Evolutionary conservation across 2,888 invertebrate genomes (phyloP), one percentile per base, ranked within the genome.

Genomic region (Drosophila pullipes): DNA sequence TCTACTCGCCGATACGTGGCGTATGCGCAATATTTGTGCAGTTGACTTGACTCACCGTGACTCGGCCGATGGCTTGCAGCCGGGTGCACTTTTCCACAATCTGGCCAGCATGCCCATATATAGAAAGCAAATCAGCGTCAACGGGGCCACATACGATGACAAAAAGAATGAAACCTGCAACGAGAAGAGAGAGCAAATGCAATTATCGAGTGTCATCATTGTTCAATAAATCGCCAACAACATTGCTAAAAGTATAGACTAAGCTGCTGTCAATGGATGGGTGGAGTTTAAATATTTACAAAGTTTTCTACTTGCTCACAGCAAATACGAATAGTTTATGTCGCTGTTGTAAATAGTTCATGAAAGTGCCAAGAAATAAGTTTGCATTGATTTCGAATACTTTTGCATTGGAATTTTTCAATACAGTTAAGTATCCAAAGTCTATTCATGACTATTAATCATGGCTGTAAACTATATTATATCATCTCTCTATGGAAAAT

Each of bases 31-130:
- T 76, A 74, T 76, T 63, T 67, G 30, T 68, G 33, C 22, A 9
- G 44, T 37, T 65, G 10, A 53, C 65, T 52, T 35, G 33, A 90
- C 90, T 91, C 85, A 94, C 93, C 93, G 93, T 81, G 94, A 93
- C 92, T 98, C 97, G 5, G 96, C 97, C 33, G 97, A 97, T 73
- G 96, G 95, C 85, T 96, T 95, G 35, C 97, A 96, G n/a, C 97
- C 97, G 0, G 97, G 96, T 6, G 97, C 96, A 65, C 91, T 93
- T 91, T 96, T 96, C 96, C 98, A 97, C 83, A 99, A 94, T 83
- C 97, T 95, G 86, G 96, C 96, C 92, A 99, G 94, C 97, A 99
- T 98, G 86, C 97, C 95, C 93, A 98, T 96, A 93, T 99, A 99
- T 81, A 99, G 95, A 76, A 97, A 95, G 92, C 97, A 96, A 91